Conservation (phyloP, 23 tunicate species). For the Halocynthia roretzi region DNA sequence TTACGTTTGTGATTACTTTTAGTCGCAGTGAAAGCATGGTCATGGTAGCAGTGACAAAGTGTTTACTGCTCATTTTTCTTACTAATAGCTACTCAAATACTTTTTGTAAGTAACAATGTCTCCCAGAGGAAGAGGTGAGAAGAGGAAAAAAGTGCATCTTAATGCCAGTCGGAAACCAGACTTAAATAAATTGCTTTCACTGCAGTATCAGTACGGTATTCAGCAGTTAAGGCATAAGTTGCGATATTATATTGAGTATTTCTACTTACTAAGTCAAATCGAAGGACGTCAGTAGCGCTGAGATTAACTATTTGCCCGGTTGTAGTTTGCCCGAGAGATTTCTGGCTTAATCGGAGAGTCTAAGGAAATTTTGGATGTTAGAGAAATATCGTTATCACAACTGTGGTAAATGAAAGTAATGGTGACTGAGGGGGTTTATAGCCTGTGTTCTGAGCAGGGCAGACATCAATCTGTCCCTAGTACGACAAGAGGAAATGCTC, state of each 20-base stretch:
- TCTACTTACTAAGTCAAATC: constrained; percentile 54
- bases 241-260: no score
- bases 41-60: no score
- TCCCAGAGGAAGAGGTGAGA: no score
- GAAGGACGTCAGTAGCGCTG: constrained; percentile 77
- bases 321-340: constrained; percentile 37
- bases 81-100: neutral
- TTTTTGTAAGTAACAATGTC: no score
- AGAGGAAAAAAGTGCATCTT: no score
- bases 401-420: neutral
- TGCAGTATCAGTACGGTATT: neutral
- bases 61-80: no score
- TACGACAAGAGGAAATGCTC: no score
- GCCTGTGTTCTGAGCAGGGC: neutral
- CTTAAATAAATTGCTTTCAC: neutral
- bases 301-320: constrained; percentile 85
- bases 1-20: no score
- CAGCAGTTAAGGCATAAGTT: no score
- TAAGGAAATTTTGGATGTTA: constrained; percentile 1
- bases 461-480: neutral
- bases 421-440: neutral
- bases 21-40: neutral
- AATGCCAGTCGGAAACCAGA: no score
- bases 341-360: constrained; percentile 65
- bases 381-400: neutral